Evolutionary conservation across 2,888 invertebrate species (phyloP).

Genomic region (Drosophila sordidapex): DNA sequence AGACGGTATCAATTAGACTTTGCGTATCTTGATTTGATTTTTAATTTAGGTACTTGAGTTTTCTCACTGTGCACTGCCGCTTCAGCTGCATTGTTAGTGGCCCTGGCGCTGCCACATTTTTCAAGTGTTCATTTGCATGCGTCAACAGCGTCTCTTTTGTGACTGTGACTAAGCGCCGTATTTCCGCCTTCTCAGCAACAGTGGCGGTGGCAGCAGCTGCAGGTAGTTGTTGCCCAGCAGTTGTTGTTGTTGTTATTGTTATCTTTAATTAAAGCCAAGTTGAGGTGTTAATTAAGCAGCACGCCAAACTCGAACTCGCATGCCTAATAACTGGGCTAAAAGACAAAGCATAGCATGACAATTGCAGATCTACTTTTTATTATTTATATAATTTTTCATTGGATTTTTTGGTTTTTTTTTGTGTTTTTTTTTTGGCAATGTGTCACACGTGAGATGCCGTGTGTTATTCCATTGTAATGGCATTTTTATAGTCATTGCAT

Average conservation of each 20-base stretch:
- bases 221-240: not conserved
- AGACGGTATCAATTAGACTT: not conserved
- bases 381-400: constrained; percentile 7
- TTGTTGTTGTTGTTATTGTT: not conserved
- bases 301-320: constrained; percentile 27
- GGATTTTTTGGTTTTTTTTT: not conserved
- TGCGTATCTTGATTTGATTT: not conserved
- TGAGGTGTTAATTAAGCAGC: constrained; percentile 68
- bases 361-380: constrained; percentile 3
- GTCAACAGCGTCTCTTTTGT: constrained; percentile 62
- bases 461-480: constrained; percentile 58
- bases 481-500: constrained; percentile 63
- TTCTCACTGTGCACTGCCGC: not conserved
- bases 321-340: constrained; percentile 72
- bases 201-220: constrained; percentile 16
- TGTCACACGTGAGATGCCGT: constrained; percentile 53
- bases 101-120: constrained; percentile 49
- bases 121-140: constrained; percentile 66
- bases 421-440: constrained; percentile 43
- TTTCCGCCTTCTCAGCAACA: constrained; percentile 65
- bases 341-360: constrained; percentile 13
- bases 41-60: not conserved
- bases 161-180: constrained; percentile 70
- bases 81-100: constrained; percentile 43
- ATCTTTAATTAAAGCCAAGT: constrained; percentile 57